A percentile compares a stretch with the other conserved stretches of the same genome.
Evolutionary conservation across 1,140 invertebrate genomes (phyloP).

Genomic region (Pemphigus obesinymphae): DNA sequence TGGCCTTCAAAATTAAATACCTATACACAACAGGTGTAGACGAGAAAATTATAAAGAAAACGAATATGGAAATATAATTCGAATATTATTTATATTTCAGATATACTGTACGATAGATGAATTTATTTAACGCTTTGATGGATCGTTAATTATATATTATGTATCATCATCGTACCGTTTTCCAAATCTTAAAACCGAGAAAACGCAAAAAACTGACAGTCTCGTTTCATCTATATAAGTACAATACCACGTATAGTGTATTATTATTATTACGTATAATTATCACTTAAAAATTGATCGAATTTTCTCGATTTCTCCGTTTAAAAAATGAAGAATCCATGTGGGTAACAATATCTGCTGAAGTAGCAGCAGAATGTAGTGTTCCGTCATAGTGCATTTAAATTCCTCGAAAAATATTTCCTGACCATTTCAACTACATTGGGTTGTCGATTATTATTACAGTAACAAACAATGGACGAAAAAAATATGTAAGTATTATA

Average conservation of each 20-base stretch:
- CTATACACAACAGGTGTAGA: too few relatives aligned
- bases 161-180: background rate
- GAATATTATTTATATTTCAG: background rate
- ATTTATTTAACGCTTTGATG: too few relatives aligned
- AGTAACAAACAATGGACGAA: too few relatives aligned
- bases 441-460: background rate
- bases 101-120: too few relatives aligned
- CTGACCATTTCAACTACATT: background rate
- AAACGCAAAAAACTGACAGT: background rate
- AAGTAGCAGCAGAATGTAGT: background rate
- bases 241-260: background rate
- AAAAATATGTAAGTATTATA: background rate
- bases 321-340: background rate
- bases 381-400: background rate
- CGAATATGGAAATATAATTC: background rate
- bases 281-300: background rate
- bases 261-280: background rate
- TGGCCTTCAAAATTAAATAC: too few relatives aligned
- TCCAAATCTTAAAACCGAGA: background rate
- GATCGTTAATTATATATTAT: background rate
- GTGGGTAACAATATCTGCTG: background rate
- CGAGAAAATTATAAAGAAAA: too few relatives aligned
- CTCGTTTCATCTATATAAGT: background rate
- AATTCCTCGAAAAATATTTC: background rate
- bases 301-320: constrained; percentile 23